Evolutionary conservation across 2,888 invertebrate species (phyloP).

Genomic region (Yponomeuta cagnagella): DNA sequence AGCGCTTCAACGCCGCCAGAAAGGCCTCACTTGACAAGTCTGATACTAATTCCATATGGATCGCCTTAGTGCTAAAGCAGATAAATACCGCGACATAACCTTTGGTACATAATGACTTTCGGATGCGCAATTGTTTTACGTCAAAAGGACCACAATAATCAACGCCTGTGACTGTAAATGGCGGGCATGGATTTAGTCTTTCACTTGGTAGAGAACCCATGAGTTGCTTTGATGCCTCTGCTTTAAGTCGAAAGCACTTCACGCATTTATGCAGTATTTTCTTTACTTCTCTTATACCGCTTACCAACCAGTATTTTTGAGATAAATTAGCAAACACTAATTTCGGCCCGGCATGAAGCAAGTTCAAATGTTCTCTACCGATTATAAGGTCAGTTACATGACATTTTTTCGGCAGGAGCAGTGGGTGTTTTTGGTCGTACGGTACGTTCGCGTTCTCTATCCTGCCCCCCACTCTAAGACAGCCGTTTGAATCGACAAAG

Average conservation of each 20-base stretch:
- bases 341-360: no score
- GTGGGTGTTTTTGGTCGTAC: no score
- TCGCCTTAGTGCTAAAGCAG: slow-evolving; percentile 21
- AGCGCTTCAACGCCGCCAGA: no score
- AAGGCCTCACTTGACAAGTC: no score
- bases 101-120: slow-evolving; percentile 18
- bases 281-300: slow-evolving; percentile 23
- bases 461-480: no score
- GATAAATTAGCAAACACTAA: neutral
- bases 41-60: slow-evolving; percentile 3
- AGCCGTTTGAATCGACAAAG: no score
- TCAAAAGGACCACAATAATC: slow-evolving; percentile 23
- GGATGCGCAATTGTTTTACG: slow-evolving; percentile 18
- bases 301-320: slow-evolving; percentile 22
- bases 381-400: no score
- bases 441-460: no score
- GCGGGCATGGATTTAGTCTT: slow-evolving; percentile 17
- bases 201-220: slow-evolving; percentile 22
- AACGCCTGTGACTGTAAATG: slow-evolving; percentile 21
- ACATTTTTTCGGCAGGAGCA: no score
- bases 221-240: slow-evolving; percentile 19
- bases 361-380: no score
- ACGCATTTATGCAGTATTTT: slow-evolving; percentile 23
- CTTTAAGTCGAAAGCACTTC: slow-evolving; percentile 23
- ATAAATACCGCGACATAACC: slow-evolving; percentile 22